These are phyloP conservation scores for Carapus acus DNA, from an alignment of 2,797 vertebrate genomes.

Conservation along the genomic window DNA sequence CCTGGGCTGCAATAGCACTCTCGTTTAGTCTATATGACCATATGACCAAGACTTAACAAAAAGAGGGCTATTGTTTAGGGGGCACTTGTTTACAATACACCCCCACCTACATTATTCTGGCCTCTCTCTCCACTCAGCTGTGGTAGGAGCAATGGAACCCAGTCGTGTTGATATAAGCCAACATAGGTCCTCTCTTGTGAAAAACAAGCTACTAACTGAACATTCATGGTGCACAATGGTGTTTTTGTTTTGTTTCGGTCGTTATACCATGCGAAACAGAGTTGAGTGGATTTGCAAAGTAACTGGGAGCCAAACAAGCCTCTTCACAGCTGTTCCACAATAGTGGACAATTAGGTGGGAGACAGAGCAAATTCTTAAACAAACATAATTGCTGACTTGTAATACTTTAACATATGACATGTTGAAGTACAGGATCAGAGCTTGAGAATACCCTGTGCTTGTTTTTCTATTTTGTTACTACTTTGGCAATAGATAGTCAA, in stretches of 20 bases:
- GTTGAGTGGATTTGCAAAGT: too few relatives aligned
- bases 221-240: constrained; percentile 1
- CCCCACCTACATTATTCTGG: constrained; percentile 15
- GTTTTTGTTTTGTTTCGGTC: background rate
- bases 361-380: too few relatives aligned
- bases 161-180: constrained; percentile 61
- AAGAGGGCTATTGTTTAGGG: constrained; percentile 55
- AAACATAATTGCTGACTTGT: too few relatives aligned
- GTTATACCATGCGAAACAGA: too few relatives aligned
- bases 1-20: constrained; percentile 17
- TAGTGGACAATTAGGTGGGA: too few relatives aligned
- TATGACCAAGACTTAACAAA: constrained; percentile 42
- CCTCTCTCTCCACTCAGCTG: constrained; percentile 28
- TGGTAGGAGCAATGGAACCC: constrained; percentile 63
- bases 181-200: constrained; percentile 57
- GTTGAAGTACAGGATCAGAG: too few relatives aligned
- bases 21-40: constrained; percentile 37
- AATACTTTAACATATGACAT: too few relatives aligned
- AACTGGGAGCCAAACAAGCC: too few relatives aligned
- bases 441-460: too few relatives aligned
- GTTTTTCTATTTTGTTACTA: too few relatives aligned
- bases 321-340: too few relatives aligned
- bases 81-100: constrained; percentile 45
- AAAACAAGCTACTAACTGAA: constrained; percentile 55
- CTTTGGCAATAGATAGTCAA: too few relatives aligned